A percentile compares a stretch with the other conserved stretches of the same genome.
phyloP scores from a whole-genome alignment of 2,797 vertebrate species.

The Buphagus erythrorhynchus region DNA sequence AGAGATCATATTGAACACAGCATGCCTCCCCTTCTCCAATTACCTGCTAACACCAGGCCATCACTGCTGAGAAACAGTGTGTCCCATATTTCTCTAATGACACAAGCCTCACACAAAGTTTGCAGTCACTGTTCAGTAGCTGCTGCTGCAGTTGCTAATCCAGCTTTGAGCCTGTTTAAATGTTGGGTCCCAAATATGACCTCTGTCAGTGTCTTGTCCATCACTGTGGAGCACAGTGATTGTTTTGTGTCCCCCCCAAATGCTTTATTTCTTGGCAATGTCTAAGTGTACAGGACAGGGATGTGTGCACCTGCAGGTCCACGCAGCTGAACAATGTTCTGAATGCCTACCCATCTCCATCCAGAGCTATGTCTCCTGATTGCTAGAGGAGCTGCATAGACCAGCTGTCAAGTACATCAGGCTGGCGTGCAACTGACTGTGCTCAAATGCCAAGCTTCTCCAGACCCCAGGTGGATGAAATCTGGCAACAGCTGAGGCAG shows the following conservation, averaged over 20 bases:
- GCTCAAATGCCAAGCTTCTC: background rate
- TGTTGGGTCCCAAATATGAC: background rate
- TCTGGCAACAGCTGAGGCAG: background rate
- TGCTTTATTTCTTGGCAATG: background rate
- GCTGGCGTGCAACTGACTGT: background rate
- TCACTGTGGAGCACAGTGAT: background rate
- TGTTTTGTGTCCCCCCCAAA: background rate
- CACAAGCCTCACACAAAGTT: background rate
- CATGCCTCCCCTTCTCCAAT: background rate
- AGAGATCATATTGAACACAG: background rate
- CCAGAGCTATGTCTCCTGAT: background rate
- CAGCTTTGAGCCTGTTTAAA: background rate
- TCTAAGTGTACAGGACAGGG: background rate
- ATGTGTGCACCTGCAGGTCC: background rate
- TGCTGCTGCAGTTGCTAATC: background rate
- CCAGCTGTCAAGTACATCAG: background rate
- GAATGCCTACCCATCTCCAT: background rate
- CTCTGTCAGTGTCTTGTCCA: background rate
- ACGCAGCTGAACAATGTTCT: background rate
- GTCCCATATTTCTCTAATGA: background rate
- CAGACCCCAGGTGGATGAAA: background rate
- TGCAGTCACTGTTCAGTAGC: background rate
- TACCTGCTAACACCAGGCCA: background rate
- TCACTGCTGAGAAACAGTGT: background rate
- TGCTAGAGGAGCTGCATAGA: background rate